Conservation (phyloP, 2,113 vertebrate species). For the Leptobrachium ailaonicum region DNA sequence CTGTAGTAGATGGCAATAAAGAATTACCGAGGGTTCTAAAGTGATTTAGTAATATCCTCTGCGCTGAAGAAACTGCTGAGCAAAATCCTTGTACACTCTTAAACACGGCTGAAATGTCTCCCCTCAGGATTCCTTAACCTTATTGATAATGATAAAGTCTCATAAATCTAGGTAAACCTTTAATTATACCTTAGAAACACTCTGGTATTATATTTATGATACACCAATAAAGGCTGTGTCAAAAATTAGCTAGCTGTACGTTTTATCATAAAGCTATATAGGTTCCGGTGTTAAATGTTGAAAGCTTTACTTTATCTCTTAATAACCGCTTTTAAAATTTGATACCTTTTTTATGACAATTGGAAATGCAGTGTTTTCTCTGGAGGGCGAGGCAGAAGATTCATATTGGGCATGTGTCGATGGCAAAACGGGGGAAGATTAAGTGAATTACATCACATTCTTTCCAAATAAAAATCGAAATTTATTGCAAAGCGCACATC, state of each 20-base stretch:
- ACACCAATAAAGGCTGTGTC: slow-evolving; percentile 65
- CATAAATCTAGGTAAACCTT: slow-evolving; percentile 73
- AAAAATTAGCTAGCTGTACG: slow-evolving; percentile 62
- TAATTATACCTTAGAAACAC: slow-evolving; percentile 67
- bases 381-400: slow-evolving; percentile 5
- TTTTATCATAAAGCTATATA: slow-evolving; percentile 53
- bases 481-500: slow-evolving; percentile 16
- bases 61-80: slow-evolving; percentile 69
- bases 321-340: slow-evolving; percentile 41
- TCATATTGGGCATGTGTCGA: slow-evolving; percentile 14
- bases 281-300: slow-evolving; percentile 52
- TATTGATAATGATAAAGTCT: slow-evolving; percentile 70
- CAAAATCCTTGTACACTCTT: slow-evolving; percentile 57
- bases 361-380: slow-evolving; percentile 43
- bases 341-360: slow-evolving; percentile 37
- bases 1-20: slow-evolving; percentile 53
- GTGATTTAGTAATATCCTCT: slow-evolving; percentile 63
- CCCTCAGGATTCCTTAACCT: slow-evolving; percentile 68
- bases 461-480: slow-evolving; percentile 14
- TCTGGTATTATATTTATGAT: slow-evolving; percentile 62
- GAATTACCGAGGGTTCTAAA: slow-evolving; percentile 59
- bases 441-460: slow-evolving; percentile 36
- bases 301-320: slow-evolving; percentile 31
- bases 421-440: slow-evolving; percentile 21
- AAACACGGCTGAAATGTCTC: slow-evolving; percentile 58